phyloP scores from a whole-genome alignment of 2,797 vertebrate genomes.

The Arctocebus calabarensis region DNA sequence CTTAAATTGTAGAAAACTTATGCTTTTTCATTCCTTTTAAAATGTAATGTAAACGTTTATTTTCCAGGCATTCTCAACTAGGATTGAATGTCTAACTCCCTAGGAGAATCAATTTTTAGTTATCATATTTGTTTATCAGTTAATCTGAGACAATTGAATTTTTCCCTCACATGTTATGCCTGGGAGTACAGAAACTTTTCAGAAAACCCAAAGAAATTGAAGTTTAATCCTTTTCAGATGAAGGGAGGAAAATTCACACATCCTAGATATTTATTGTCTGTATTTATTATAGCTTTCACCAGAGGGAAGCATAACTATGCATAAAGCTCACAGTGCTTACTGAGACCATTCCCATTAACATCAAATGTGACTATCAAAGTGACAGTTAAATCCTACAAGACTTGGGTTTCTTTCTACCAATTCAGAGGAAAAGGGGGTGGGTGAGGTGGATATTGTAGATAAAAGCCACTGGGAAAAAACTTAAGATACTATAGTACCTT shows the following conservation, averaged over 20 bases:
- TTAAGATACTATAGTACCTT: not conserved
- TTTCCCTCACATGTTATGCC: not conserved
- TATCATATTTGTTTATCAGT: not conserved
- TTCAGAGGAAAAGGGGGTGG: not conserved
- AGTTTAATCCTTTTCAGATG: not conserved
- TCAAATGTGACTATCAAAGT: not conserved
- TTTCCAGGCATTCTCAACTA: not conserved
- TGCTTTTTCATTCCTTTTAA: constrained; percentile 26
- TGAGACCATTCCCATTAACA: not conserved
- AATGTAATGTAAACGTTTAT: not conserved
- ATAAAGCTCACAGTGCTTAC: not conserved
- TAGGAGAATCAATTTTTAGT: not conserved
- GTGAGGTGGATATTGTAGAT: not conserved
- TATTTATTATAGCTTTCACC: constrained; percentile 37
- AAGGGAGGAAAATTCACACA: constrained; percentile 3
- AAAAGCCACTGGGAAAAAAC: not conserved
- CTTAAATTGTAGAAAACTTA: constrained; percentile 53
- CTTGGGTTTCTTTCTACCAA: not conserved
- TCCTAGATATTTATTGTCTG: not conserved
- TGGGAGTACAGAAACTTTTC: constrained; percentile 18
- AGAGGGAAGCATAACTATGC: constrained; percentile 37
- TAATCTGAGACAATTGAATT: constrained; percentile 40
- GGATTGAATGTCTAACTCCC: not conserved
- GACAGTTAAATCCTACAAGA: not conserved
- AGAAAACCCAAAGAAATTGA: constrained; percentile 23